These are phyloP conservation scores for Brachionus paranguensis DNA, from an alignment of 1,140 invertebrate species.

Conservation along the genomic window DNA sequence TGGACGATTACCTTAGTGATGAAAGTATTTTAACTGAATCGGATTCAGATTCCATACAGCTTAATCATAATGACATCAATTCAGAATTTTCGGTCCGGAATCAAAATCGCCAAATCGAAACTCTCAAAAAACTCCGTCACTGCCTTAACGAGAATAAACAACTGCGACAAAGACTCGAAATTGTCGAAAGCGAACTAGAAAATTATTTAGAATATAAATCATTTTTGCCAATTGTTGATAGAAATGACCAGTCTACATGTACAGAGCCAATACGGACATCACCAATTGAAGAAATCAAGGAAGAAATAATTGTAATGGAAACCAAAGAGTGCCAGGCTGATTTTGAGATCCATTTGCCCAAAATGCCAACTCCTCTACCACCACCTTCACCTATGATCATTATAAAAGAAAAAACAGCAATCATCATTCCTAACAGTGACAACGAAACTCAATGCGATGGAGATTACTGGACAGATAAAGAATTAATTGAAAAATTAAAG, in stretches of 20 bases:
- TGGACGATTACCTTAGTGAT: not conserved
- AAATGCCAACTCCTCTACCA: not conserved
- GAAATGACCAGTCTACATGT: not conserved
- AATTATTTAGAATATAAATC: slow-evolving; percentile 1
- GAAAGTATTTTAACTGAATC: not conserved
- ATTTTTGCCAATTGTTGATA: slow-evolving; percentile 1
- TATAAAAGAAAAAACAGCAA: not conserved
- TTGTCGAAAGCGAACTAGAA: not conserved
- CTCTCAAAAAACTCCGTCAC: not conserved
- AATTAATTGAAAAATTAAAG: not conserved
- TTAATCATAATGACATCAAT: not conserved
- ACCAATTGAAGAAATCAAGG: not conserved
- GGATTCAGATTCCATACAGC: not conserved
- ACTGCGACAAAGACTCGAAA: not conserved
- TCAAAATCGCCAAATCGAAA: slow-evolving; percentile 19
- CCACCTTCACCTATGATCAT: not conserved
- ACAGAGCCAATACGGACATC: not conserved
- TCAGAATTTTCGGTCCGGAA: not conserved
- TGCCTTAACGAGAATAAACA: not conserved
- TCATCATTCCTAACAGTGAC: not conserved
- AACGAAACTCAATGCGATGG: slow-evolving; percentile 6
- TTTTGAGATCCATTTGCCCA: not conserved
- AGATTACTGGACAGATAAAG: not conserved
- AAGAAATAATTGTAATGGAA: not conserved
- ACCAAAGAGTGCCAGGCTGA: not conserved